Conservation (phyloP, 2,113 vertebrate genomes). For the Psittacula cyanocephala region DNA sequence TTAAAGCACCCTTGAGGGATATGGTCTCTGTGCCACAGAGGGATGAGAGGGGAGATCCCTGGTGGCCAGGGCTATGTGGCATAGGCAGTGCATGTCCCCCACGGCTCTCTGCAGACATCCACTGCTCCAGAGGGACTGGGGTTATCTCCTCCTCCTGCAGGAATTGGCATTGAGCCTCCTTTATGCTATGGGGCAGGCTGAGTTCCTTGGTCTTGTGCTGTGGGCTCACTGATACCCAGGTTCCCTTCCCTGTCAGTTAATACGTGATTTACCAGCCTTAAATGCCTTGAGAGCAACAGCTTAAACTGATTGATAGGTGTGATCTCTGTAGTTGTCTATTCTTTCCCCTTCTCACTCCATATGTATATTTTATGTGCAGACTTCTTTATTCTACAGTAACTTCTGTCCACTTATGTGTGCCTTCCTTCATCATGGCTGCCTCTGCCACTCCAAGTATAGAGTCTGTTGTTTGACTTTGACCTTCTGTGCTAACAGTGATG, state of each 20-base stretch:
- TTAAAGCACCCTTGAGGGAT: not conserved
- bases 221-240: not conserved
- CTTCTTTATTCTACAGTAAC: slow-evolving; percentile 28
- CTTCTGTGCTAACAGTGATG: not conserved
- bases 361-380: slow-evolving; percentile 35
- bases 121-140: not conserved
- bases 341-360: not conserved
- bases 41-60: not conserved
- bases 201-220: not conserved
- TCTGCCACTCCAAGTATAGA: not conserved
- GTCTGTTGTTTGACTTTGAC: not conserved
- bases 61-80: not conserved
- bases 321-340: not conserved
- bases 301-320: not conserved
- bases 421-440: slow-evolving; percentile 11
- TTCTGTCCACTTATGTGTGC: slow-evolving; percentile 35
- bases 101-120: not conserved
- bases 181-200: accelerated
- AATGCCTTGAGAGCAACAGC: not conserved
- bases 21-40: not conserved
- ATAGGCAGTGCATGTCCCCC: accelerated
- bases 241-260: not conserved
- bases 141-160: not conserved
- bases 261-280: not conserved
- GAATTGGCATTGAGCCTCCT: not conserved